Conservation (phyloP, 2,888 invertebrate genomes). For the Ornithoptera priamus region DNA sequence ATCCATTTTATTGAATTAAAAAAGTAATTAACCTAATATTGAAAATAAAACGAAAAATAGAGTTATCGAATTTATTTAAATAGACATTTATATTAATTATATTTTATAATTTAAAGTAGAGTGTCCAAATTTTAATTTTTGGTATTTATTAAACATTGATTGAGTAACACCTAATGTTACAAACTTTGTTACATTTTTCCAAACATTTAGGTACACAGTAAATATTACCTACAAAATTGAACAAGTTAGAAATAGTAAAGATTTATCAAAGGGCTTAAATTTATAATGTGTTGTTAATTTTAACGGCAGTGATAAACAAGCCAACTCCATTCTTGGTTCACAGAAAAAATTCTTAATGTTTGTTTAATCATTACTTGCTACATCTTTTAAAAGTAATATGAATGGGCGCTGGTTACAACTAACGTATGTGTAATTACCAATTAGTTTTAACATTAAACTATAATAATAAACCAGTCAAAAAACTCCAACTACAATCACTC, state of each 20-base stretch:
- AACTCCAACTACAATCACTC: conserved; percentile 64
- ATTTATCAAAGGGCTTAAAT: conserved; percentile 75
- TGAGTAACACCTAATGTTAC: conserved; percentile 72
- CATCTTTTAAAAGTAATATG: conserved; percentile 24
- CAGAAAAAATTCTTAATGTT: conserved; percentile 33
- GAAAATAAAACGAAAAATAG: conserved; percentile 64
- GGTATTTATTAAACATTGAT: conserved; percentile 76
- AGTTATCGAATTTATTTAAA: conserved; percentile 77
- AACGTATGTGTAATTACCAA: conserved; percentile 49
- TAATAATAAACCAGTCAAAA: conserved; percentile 60
- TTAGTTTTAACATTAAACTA: conserved; percentile 53
- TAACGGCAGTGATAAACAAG: conserved; percentile 77
- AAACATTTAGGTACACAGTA: conserved; percentile 76
- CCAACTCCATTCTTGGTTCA: conserved; percentile 53
- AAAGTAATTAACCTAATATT: not conserved
- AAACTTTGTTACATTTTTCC: conserved; percentile 69
- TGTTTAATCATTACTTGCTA: conserved; percentile 23
- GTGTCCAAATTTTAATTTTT: conserved; percentile 74
- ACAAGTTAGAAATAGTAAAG: conserved; percentile 78
- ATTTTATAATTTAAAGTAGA: conserved; percentile 68
- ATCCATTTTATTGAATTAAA: not conserved
- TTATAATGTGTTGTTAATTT: conserved; percentile 60
- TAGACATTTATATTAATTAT: conserved; percentile 76
- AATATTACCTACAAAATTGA: conserved; percentile 79
- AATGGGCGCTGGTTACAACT: conserved; percentile 27